Evolutionary conservation across 2,888 invertebrate genomes (phyloP).

Genomic region (Clostera curtula): DNA sequence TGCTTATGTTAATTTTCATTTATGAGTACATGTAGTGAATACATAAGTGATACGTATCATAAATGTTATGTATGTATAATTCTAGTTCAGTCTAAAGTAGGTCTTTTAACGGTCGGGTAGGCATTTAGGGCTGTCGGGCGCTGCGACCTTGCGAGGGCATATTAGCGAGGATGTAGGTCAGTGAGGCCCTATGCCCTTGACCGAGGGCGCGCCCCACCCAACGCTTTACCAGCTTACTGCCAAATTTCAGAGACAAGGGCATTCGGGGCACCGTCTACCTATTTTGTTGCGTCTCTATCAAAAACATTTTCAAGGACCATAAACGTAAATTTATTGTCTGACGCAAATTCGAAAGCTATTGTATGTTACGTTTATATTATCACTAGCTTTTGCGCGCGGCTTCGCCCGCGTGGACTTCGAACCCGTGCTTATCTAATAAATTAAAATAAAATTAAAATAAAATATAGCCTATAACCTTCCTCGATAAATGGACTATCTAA

Average conservation of each 20-base stretch:
- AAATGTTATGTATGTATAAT: too few relatives aligned
- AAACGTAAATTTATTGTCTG: not conserved
- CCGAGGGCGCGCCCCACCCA: slow-evolving; percentile 55
- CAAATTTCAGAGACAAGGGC: slow-evolving; percentile 49
- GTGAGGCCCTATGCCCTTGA: slow-evolving; percentile 59
- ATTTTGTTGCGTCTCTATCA: slow-evolving; percentile 5
- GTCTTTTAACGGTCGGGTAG: slow-evolving; percentile 31
- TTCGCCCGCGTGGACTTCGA: too few relatives aligned
- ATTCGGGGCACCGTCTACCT: slow-evolving; percentile 16
- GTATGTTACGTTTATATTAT: slow-evolving; percentile 4
- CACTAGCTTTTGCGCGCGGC: too few relatives aligned
- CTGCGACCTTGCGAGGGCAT: slow-evolving; percentile 46
- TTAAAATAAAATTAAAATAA: too few relatives aligned
- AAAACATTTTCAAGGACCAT: slow-evolving; percentile 3
- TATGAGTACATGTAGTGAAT: too few relatives aligned
- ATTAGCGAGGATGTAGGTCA: slow-evolving; percentile 62
- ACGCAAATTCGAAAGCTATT: slow-evolving; percentile 1
- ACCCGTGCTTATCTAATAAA: too few relatives aligned
- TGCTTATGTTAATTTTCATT: too few relatives aligned
- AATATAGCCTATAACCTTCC: too few relatives aligned
- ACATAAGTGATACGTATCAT: too few relatives aligned
- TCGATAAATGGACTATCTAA: too few relatives aligned
- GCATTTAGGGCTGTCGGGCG: slow-evolving; percentile 31
- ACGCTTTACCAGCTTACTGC: slow-evolving; percentile 32
- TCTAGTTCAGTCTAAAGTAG: slow-evolving; percentile 3